Base-by-base conservation (phyloP, 2,113 vertebrate species). In the Calonectris borealis region DNA sequence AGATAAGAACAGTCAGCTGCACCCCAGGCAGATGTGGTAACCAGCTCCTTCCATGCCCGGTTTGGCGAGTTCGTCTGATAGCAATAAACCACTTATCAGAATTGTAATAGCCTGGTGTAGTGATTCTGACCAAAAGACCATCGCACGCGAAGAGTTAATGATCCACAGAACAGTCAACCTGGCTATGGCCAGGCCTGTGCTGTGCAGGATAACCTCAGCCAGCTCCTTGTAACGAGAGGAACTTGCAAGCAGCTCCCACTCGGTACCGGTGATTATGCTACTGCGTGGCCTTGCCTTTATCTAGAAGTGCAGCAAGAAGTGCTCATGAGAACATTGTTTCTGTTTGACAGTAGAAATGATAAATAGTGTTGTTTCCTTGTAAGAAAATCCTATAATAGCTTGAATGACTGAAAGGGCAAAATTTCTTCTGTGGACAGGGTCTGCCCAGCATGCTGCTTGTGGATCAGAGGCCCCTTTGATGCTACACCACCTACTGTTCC, bases 201-300 rank as follows among this genome's bases (percentile, higher is more conserved):
- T 7, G 13, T 21, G 46, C 88, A 52, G 49, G 57, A 21, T 2
- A 48, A 65, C 27, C 64, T 44, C 36, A 31, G 42, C 64, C 78
- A 3, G 34, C n/a, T 26, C 2, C 0, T 1, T 3, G 17, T 32
- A 69, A 44, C 0, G 7, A 55, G 61, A 54, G 29, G 11, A 55
- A 31, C 48, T 22, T 19, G 40, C 54, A 61, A 55, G 42, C 70
- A 70, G 49, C 26, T 82, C 55, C 55, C 48, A 8, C 27, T 21
- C 34, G n/a, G 48, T 40, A 42, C 6, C 0, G 1, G n/a, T 8
- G 42, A 17, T 51, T 16, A 34, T 6, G 36, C 48, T 68, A 34
- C 46, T 40, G 60, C 6, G 1, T 48, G 60, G 46, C 69, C 40
- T 75, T 66, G 34, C 46, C 60, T 86, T 73, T 31, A 58, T 46